Percentiles rank a stretch among this genome's conserved stretches.
These are phyloP conservation scores for Dipodomys ordii DNA, from an alignment of 2,113 vertebrate species.

Conservation along the genomic window DNA sequence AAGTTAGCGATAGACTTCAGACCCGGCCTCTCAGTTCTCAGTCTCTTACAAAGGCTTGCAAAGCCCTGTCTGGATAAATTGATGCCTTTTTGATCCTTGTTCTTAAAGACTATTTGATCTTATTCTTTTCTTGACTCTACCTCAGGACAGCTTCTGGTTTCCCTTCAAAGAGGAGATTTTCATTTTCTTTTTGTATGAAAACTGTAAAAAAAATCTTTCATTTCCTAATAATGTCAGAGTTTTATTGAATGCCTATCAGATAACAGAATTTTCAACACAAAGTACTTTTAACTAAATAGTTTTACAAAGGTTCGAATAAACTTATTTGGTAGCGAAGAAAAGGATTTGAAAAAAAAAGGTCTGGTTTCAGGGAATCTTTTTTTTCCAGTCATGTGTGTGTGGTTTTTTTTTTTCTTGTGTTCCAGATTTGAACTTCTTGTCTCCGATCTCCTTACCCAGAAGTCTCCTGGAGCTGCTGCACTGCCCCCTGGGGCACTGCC, in stretches of 20 bases:
- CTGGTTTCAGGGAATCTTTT: conserved; percentile 7
- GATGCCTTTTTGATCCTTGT: conserved; percentile 50
- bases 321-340: conserved; percentile 39
- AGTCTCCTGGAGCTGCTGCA: conserved; percentile 94
- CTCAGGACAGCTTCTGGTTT: conserved; percentile 34
- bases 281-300: conserved; percentile 33
- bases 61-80: neutral
- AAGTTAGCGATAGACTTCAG: neutral
- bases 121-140: conserved; percentile 48
- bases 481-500: conserved; percentile 97
- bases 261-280: conserved; percentile 40
- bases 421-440: conserved; percentile 90
- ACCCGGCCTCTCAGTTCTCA: neutral
- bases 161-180: conserved; percentile 45
- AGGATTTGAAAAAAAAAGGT: neutral
- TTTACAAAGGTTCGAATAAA: neutral
- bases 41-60: neutral
- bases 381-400: neutral
- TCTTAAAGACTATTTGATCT: conserved; percentile 63
- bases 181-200: conserved; percentile 63
- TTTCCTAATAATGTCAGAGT: conserved; percentile 59
- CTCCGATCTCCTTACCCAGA: conserved; percentile 92
- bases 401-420: conserved; percentile 63
- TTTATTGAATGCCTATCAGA: conserved; percentile 47
- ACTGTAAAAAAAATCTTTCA: conserved; percentile 60